phyloP scores from a whole-genome alignment of 2,888 invertebrate species.

The Acanthosepion pharaonis region DNA sequence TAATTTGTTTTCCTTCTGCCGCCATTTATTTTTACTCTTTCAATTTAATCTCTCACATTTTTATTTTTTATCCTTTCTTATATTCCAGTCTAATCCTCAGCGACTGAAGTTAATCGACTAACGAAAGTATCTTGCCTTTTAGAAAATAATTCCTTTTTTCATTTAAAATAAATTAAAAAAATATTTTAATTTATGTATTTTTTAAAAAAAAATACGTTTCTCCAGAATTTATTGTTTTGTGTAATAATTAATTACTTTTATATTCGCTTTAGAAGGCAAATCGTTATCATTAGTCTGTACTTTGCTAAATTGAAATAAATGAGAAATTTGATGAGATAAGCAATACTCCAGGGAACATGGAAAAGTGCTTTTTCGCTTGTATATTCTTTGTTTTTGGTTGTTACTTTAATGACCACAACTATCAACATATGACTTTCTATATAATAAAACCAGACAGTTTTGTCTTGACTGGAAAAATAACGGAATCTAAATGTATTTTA shows the following conservation, averaged over 20 bases:
- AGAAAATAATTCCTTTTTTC: not conserved
- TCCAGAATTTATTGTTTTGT: not conserved
- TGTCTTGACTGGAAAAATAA: too few species aligned
- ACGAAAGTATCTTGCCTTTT: not conserved
- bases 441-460: too few species aligned
- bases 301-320: not conserved
- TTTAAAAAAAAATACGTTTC: not conserved
- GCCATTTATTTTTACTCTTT: not conserved
- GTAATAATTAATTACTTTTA: not conserved
- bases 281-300: not conserved
- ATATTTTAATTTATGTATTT: not conserved
- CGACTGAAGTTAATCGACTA: not conserved
- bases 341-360: too few species aligned
- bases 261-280: not conserved
- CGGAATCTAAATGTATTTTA: too few species aligned
- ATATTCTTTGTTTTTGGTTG: too few species aligned
- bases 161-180: not conserved
- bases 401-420: too few species aligned
- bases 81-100: not conserved
- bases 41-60: not conserved
- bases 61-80: not conserved
- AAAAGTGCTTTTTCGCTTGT: too few species aligned
- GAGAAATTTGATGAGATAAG: too few species aligned
- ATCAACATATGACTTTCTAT: too few species aligned
- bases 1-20: not conserved